phyloP scores from a whole-genome alignment of 1,140 invertebrate species.

The Bombus ignitus region DNA sequence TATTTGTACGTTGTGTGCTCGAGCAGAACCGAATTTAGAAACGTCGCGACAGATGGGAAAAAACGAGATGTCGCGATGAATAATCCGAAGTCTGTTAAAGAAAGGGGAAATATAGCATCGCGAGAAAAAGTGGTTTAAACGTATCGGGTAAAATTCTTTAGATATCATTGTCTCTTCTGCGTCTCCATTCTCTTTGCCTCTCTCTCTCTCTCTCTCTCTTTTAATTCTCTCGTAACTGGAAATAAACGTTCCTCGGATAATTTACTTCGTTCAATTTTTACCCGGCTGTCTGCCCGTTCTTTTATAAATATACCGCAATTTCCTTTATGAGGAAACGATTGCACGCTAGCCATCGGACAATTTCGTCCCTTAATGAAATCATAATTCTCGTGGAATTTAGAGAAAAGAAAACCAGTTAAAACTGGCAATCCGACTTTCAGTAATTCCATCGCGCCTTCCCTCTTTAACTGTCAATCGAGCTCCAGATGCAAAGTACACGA shows the following conservation, averaged over 20 bases:
- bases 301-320: conserved; percentile 47
- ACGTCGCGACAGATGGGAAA: background rate
- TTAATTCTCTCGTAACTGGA: conserved; percentile 28
- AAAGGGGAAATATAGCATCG: background rate
- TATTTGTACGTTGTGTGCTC: background rate
- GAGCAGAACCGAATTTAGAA: background rate
- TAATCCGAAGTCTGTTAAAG: background rate
- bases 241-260: conserved; percentile 38
- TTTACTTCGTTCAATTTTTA: conserved; percentile 31
- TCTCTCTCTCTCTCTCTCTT: background rate
- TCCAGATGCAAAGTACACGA: no score
- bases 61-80: background rate
- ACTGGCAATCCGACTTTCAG: background rate
- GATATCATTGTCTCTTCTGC: background rate
- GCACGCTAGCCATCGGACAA: conserved; percentile 7
- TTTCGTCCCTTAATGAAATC: conserved; percentile 45
- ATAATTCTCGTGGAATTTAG: conserved; percentile 21
- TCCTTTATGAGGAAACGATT: conserved; percentile 6
- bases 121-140: background rate
- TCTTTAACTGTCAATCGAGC: background rate
- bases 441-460: background rate
- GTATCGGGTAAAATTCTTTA: conserved; percentile 26
- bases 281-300: background rate
- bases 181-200: no score
- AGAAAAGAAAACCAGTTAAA: background rate